Base-by-base conservation (phyloP, 2,113 vertebrate species). In the Dipodomys ordii region DNA sequence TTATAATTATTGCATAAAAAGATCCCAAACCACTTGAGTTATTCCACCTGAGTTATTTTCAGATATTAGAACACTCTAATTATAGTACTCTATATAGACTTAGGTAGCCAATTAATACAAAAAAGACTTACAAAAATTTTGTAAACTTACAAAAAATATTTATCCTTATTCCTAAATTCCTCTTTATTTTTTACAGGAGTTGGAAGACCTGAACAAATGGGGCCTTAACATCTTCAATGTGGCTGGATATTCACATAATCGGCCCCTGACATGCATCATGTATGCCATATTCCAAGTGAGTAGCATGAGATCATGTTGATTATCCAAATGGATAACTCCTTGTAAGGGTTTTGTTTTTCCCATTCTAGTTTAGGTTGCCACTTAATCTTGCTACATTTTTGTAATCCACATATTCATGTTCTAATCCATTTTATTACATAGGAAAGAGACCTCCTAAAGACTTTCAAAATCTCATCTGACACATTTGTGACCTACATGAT, bases 401-500 rank as follows among this genome's bases (percentile, higher is more conserved):
- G 30, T 44, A 71, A 91, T 35, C 25, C 15, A 4, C 25, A 4
- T n/a, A 67, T 6, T 1, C 4, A 2, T 76, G 0, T 86, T 65
- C 68, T 95, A 60, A 79, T 86, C 1, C 84, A 87, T 32, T 78
- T 77, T 60, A 0, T 35, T 83, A 16, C 25, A 2, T 97, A 99
- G 99, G 99, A 99, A 97, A 98, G 99, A 98, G 99, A 99, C 80
- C 98, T 99, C 76, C 98, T 99, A 49, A 99, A 99, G 91, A 99
- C 99, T 0, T 99, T 99, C 98, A 99, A 99, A 98, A 99, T 99
- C 97, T 99, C 99, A 0, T 98, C 99, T 0, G 99, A 99, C 96
- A 99, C 99, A 1, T 99, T 99, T 53, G 98, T 99, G 84, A 99
- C 99, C 20, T 99, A 99, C 98, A 99, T 99, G 98, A 99, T 99